phyloP scores from a whole-genome alignment of 2,888 invertebrate species.

The Heliconius ismenius region DNA sequence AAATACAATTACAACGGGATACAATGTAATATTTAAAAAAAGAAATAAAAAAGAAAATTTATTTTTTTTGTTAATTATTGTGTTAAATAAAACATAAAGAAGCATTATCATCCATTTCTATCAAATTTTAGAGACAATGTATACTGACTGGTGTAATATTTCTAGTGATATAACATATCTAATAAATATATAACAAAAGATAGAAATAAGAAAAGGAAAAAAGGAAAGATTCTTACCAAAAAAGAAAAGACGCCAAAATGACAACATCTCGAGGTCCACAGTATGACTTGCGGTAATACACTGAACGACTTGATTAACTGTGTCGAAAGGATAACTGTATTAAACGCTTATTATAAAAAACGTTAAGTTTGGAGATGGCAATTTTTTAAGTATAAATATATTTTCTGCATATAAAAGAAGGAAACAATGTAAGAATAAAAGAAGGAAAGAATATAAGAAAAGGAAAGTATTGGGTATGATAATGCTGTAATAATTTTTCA shows the following conservation, averaged over 20 bases:
- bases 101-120: neutral
- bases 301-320: conserved; percentile 65
- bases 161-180: neutral
- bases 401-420: neutral
- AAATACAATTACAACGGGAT: too few species aligned
- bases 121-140: neutral
- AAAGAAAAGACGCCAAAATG: conserved; percentile 50
- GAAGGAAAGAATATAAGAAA: too few species aligned
- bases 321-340: conserved; percentile 55
- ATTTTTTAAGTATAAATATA: neutral
- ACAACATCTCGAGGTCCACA: conserved; percentile 56
- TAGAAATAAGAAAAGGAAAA: conserved; percentile 18
- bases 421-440: too few species aligned
- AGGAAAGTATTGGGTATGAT: neutral
- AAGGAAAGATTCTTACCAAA: conserved; percentile 54
- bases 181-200: too few species aligned
- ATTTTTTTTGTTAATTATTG: too few species aligned
- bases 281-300: conserved; percentile 59
- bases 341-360: conserved; percentile 47
- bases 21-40: too few species aligned
- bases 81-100: neutral
- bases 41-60: too few species aligned
- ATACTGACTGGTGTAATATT: neutral
- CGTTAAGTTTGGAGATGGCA: conserved; percentile 51
- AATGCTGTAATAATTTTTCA: neutral